These are phyloP conservation scores for Neoaliturus tenellus DNA, from an alignment of 2,888 invertebrate genomes.

Conservation along the genomic window DNA sequence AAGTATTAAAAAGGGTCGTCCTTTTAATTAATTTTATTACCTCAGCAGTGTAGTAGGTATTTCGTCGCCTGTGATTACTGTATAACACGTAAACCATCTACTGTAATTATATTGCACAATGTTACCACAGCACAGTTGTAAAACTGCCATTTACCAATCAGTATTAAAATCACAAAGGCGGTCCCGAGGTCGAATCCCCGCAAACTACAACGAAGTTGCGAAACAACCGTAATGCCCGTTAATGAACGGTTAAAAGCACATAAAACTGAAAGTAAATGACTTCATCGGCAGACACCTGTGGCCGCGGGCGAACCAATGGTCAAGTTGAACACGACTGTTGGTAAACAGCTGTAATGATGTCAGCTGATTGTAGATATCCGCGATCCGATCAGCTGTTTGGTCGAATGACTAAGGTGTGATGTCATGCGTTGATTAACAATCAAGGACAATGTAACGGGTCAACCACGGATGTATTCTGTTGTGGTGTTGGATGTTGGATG, in stretches of 20 bases:
- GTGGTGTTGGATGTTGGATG: too few species aligned
- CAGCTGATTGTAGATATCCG: conserved; percentile 9
- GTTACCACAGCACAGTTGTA: background rate
- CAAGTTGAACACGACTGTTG: background rate
- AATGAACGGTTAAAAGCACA: conserved; percentile 1
- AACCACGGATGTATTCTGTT: too few species aligned
- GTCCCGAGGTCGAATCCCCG: background rate
- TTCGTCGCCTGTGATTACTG: too few species aligned
- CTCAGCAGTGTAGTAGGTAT: too few species aligned
- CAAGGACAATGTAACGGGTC: too few species aligned
- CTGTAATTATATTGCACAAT: background rate
- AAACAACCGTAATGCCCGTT: background rate
- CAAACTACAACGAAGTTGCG: background rate
- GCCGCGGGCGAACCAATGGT: background rate
- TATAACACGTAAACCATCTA: too few species aligned
- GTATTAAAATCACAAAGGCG: background rate
- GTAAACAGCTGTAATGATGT: background rate
- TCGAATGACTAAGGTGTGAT: background rate
- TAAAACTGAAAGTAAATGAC: conserved; percentile 30
- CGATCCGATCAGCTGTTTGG: background rate
- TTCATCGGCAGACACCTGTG: background rate
- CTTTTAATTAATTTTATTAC: too few species aligned
- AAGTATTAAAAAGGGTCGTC: too few species aligned
- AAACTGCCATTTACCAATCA: background rate
- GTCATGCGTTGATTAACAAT: background rate